Base-by-base conservation (phyloP, 2,888 invertebrate species). In the Phalangium opilio region DNA sequence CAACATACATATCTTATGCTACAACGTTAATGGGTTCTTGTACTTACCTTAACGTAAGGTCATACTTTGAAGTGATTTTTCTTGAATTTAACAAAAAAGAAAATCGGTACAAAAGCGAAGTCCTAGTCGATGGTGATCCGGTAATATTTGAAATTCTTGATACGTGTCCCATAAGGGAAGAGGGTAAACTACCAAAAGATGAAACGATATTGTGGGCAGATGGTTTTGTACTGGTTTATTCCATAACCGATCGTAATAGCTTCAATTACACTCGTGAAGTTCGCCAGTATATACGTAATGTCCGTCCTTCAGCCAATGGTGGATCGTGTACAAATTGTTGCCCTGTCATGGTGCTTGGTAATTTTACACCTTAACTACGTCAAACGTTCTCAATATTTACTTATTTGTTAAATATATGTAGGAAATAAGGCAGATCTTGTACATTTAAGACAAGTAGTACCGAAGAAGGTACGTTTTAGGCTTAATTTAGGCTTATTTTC, bases 361-460 rank as follows among this genome's bases (percentile, higher is more conserved):
- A 12, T 14, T 34, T 14, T 3, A 34, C 35, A 34, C 35, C 12
- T 34, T 35, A 38, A 41, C 45, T 17, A 2, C 53, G 53, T 3
- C 49, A 56, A 15, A 85, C 86, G 0, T 73, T 84, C 33, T 78
- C 82, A n/a, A 72, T 89, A n/a, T n/a, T n/a, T n/a, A n/a, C n/a
- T n/a, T n/a, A n/a, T n/a, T n/a, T n/a, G n/a, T n/a, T n/a, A n/a
- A n/a, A n/a, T n/a, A n/a, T n/a, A n/a, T n/a, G 81, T 86, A 27
- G 87, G 81, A 36, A 89, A 89, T 62, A 89, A 89, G 68, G 81
- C 80, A 18, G 89, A 89, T 62, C 83, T 89, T 83, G 81, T 86
- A 53, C 87, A 89, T 66, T 69, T 89, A 56, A 73, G 87, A 59
- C 84, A 86, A 74, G 84, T 89, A 83, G 81, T 62, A 75, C 76